Percentiles rank a stretch among this genome's conserved stretches.
Evolutionary conservation across 2,113 vertebrate genomes (phyloP).

Genomic region (Origma solitaria): DNA sequence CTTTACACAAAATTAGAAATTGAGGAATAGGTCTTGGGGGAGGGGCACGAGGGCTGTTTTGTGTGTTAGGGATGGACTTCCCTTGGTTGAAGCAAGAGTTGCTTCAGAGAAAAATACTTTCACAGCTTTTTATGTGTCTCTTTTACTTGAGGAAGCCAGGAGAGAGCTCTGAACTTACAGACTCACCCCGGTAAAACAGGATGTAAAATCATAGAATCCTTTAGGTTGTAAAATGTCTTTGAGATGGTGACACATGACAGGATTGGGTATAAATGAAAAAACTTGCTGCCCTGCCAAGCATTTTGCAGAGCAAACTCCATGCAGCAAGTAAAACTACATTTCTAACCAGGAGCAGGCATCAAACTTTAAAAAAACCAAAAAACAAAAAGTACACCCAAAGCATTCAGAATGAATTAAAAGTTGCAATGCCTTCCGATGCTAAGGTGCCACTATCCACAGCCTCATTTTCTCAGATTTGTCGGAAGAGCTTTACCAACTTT

Average conservation of each 20-base stretch:
- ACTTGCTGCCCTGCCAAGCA: rapidly evolving
- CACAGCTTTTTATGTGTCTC: background rate
- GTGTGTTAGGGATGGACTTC: background rate
- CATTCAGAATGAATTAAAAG: background rate
- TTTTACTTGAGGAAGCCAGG: background rate
- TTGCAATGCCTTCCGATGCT: background rate
- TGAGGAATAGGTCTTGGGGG: background rate
- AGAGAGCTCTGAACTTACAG: background rate
- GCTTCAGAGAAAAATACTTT: background rate
- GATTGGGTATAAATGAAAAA: background rate
- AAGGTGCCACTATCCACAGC: background rate
- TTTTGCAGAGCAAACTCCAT: background rate
- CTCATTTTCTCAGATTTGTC: background rate
- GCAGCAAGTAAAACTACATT: background rate
- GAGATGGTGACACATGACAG: rapidly evolving
- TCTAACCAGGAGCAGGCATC: background rate
- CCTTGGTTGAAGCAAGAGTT: background rate
- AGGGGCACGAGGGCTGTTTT: background rate
- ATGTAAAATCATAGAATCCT: rapidly evolving
- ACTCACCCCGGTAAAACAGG: background rate
- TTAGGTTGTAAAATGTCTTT: background rate
- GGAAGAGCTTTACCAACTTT: background rate
- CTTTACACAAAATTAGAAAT: background rate
- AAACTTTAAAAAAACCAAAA: background rate
- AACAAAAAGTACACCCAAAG: background rate